phyloP scores from a whole-genome alignment of 2,113 vertebrate genomes.

The human region DNA sequence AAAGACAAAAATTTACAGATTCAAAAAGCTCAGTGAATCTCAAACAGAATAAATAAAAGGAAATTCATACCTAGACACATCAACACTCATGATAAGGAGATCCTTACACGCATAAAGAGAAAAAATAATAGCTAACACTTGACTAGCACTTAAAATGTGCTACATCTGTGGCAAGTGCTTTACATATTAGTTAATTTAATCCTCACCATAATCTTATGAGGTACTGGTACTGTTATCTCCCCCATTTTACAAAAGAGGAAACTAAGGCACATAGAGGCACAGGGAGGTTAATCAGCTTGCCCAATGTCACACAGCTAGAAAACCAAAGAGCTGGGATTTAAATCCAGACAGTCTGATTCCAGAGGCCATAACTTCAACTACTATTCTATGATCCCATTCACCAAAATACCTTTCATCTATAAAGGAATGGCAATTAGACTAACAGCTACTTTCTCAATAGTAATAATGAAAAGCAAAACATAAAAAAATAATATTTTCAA shows the following conservation, averaged over 20 bases:
- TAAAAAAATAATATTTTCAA: background rate
- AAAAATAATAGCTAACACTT: background rate
- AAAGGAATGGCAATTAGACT: background rate
- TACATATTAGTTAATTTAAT: background rate
- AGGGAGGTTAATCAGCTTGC: background rate
- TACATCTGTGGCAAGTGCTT: background rate
- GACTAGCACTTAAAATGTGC: background rate
- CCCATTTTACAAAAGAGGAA: background rate
- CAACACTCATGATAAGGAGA: background rate
- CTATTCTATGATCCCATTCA: background rate
- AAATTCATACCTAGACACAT: background rate
- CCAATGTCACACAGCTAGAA: background rate
- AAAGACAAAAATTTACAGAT: conserved; percentile 31
- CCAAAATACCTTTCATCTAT: background rate
- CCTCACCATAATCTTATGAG: background rate
- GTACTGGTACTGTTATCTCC: background rate
- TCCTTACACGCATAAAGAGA: background rate
- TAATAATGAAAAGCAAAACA: background rate
- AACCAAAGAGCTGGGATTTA: background rate
- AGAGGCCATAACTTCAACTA: background rate
- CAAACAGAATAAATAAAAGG: conserved; percentile 37
- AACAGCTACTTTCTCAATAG: background rate
- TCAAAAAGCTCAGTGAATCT: conserved; percentile 41
- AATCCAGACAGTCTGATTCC: background rate
- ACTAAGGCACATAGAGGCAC: background rate